Percentiles rank a stretch among this genome's conserved stretches.
phyloP scores from a whole-genome alignment of 2,888 invertebrate genomes.

The Nemotelus nigrinus region DNA sequence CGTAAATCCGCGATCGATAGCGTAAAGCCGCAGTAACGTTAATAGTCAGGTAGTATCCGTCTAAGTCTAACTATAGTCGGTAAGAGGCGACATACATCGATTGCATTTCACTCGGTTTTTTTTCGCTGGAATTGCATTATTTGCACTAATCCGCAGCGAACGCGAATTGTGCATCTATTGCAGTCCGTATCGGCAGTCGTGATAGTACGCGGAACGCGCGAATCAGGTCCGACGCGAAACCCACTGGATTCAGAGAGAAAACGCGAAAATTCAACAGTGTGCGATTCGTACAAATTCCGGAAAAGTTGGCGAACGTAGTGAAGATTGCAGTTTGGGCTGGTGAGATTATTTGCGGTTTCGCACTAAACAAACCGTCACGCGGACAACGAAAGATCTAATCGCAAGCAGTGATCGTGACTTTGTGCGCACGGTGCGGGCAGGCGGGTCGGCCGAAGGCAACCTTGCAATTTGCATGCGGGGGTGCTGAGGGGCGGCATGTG shows the following conservation, averaged over 20 bases:
- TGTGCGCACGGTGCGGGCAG: too few species aligned
- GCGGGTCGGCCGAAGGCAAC: too few species aligned
- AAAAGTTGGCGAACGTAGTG: neutral
- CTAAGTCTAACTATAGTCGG: conserved; percentile 34
- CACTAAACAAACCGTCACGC: too few species aligned
- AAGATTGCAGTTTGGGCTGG: neutral
- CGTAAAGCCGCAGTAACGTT: conserved; percentile 26
- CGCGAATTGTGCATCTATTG: conserved; percentile 19
- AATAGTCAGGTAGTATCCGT: conserved; percentile 34
- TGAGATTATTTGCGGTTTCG: neutral
- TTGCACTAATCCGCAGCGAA: conserved; percentile 20
- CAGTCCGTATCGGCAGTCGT: conserved; percentile 9
- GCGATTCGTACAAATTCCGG: neutral
- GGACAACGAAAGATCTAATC: too few species aligned
- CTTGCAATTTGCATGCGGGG: too few species aligned
- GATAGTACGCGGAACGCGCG: conserved; percentile 23
- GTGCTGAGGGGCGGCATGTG: too few species aligned
- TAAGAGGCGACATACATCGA: conserved; percentile 16
- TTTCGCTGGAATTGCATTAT: conserved; percentile 22
- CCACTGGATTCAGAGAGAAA: neutral
- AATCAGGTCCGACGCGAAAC: neutral
- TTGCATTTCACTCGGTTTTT: neutral
- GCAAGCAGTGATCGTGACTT: too few species aligned
- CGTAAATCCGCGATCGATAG: conserved; percentile 40
- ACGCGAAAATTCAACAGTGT: too few species aligned